Base-by-base conservation (phyloP, 2,888 invertebrate genomes). In the Chaetogeoica ovagalla region DNA sequence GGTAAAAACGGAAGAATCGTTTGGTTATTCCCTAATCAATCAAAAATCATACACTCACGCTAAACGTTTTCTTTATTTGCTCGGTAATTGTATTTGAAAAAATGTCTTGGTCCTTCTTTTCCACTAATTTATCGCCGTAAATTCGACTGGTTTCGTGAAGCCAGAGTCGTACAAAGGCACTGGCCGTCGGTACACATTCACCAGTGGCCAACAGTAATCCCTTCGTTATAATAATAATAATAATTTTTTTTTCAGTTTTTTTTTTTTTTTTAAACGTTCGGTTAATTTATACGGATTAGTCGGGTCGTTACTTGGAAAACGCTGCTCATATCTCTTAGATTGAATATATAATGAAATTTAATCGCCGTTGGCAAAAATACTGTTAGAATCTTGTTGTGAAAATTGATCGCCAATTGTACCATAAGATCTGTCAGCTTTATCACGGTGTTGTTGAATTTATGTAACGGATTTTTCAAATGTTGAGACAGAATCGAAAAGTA, bases 301-400 rank as follows among this genome's bases (percentile, higher is more conserved):
- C n/a, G 15, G 5, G 5, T 23, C 21, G 81, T 86, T 87, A 94
- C 95, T 90, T 96, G 95, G 86, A 96, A 97, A 83, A 97, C 93
- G 86, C 96, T 97, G 0, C 96, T 94, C 81, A 97, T 88, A 86
- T 98, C 97, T 82, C 97, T 88, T 75, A 97, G 87, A 86, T 97
- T 98, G 87, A 97, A 98, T 82, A 93, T 90, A 85, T 98, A 98
- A 86, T 97, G 97, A 86, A 97, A 97, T 87, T 96, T 97, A 83
- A 95, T 89, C 30, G 97, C 97, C 0, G 97, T 97, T 0, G 97
- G 97, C 83, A 97, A 88, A 87, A 97, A 97, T 0, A 90, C 90
- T 3, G 90, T 86, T 0, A 91, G 87, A 11, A 97, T 90, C 86
- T 92, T 93, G 65, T 88, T 88, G 86, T 97, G 97, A 37, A 97